A percentile compares a stretch with the other conserved stretches of the same genome.
phyloP scores from a whole-genome alignment of 64 coral and sea anemone genomes.

The Anthopleura sola region DNA sequence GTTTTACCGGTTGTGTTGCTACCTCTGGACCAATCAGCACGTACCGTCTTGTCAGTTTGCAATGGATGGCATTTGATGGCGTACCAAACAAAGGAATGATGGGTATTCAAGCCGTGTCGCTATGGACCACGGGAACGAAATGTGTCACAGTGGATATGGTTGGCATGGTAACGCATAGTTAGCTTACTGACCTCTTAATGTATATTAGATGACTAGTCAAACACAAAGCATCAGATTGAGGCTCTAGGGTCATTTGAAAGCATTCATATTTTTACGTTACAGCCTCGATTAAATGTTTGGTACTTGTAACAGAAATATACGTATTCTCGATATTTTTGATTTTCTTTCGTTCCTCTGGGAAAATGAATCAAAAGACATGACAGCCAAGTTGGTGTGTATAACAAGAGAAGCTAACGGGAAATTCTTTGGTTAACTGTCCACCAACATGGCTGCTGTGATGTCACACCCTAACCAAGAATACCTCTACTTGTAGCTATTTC shows the following conservation, averaged over 20 bases:
- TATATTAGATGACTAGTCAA: neutral
- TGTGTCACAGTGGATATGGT: constrained; percentile 49
- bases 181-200: neutral
- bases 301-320: too few species aligned
- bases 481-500: too few species aligned
- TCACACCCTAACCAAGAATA: too few species aligned
- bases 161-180: constrained; percentile 30
- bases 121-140: constrained; percentile 79
- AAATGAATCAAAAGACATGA: too few species aligned
- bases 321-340: too few species aligned
- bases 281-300: too few species aligned
- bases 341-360: too few species aligned
- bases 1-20: constrained; percentile 70
- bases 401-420: too few species aligned
- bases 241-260: neutral
- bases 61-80: constrained; percentile 64
- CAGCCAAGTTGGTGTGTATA: too few species aligned
- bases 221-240: neutral
- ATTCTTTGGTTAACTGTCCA: too few species aligned
- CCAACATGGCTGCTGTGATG: neutral
- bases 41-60: constrained; percentile 21
- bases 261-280: too few species aligned
- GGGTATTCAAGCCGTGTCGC: constrained; percentile 35
- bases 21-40: constrained; percentile 57
- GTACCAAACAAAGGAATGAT: constrained; percentile 15